Evolutionary conservation across 2,113 vertebrate genomes (phyloP).

Genomic region (Aythya baeri): DNA sequence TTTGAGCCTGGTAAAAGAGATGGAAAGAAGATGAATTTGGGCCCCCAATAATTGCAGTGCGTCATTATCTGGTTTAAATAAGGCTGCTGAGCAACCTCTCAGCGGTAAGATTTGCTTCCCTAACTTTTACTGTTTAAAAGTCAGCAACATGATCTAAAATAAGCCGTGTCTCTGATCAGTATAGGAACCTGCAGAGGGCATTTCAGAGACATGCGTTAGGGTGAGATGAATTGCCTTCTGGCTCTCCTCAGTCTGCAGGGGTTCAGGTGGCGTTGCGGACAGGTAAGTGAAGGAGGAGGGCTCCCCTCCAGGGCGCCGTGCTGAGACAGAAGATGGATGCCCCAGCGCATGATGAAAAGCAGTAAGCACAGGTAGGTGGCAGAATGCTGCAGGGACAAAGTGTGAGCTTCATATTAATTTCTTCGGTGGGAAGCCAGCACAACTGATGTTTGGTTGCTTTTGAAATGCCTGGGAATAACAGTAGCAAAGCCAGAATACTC

Average conservation of each 20-base stretch:
- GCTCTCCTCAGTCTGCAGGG: not conserved
- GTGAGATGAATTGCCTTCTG: not conserved
- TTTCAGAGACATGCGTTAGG: not conserved
- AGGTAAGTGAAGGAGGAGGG: not conserved
- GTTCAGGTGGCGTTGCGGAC: not conserved
- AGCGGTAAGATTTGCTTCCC: not conserved
- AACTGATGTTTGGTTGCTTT: not conserved
- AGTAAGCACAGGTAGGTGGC: slow-evolving; percentile 32
- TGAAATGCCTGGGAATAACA: not conserved
- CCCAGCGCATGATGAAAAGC: not conserved
- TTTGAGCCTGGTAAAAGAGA: not conserved
- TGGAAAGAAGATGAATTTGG: not conserved
- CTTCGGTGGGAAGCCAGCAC: not conserved
- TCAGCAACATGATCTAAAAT: not conserved
- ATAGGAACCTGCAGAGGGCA: not conserved
- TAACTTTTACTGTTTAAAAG: not conserved
- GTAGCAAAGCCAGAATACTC: not conserved
- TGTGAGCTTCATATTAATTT: not conserved
- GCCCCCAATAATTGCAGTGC: not conserved
- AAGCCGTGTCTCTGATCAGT: not conserved
- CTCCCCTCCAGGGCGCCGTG: not conserved
- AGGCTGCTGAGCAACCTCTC: not conserved
- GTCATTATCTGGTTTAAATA: not conserved
- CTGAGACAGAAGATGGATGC: not conserved
- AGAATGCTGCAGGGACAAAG: not conserved